Base-by-base conservation (phyloP, 2,888 invertebrate genomes). In the Gastrophysa polygoni region DNA sequence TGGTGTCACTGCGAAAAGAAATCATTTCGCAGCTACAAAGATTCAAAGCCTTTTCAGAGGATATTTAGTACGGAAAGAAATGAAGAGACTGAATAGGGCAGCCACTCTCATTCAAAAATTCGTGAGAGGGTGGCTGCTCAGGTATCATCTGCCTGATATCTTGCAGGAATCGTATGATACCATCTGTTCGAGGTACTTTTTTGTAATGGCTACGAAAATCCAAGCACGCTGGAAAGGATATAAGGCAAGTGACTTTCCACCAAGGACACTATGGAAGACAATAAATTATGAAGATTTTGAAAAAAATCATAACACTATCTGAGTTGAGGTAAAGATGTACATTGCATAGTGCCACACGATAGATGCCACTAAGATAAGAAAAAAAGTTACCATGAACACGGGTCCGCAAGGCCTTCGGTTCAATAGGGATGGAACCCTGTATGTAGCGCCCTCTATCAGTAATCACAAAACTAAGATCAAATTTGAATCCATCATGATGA, bases 141-240 rank as follows among this genome's bases (percentile, higher is more conserved):
- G 75, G 28, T 70, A 68, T 21, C 63, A 72, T 51, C 62, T 76
- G 46, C 72, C 73, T 10, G 69, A 72, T 55, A 46, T 63, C 6
- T 55, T 72, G 32, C 68, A 68, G 49, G 67, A 73, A 59, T 54
- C 61, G 57, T 71, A 72, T 51, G 70, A 74, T 28, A 49, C 28
- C 20, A 21, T 67, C 4, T 69, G 68, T 51, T 14, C 67, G 34
- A 56, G 64, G 0, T 61, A 58, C 47, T 80, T 76, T 59, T 62
- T 76, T 49, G 67, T 61, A 18, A 72, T 72, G 66, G 82, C 82
- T 1, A 76, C 75, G 0, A 77, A 61, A 64, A 79, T 82, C 51
- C 81, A 82, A 69, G 76, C 80, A 18, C 34, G 63, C 7, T 82
- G 78, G 78, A 74, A 74, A 59, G 82, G 81, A 11, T 76, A 77